Evolutionary conservation across 2,797 vertebrate genomes (phyloP), one percentile per base, ranked within the genome.

Genomic region (Sebastes glaucus): DNA sequence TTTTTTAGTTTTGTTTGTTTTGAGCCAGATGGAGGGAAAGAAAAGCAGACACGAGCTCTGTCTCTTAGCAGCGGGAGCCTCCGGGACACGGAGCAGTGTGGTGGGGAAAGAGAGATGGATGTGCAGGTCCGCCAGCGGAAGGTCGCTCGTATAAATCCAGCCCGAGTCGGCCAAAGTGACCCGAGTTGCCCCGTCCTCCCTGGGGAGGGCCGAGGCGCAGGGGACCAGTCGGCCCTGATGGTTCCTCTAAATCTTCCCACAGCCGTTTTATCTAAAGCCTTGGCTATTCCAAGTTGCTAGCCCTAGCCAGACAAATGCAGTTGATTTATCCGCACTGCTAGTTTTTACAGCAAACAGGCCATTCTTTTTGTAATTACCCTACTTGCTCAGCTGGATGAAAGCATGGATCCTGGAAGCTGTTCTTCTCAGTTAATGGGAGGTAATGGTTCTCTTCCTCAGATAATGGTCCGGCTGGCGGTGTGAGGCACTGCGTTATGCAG

Each of bases 401-500:
- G 78, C 86, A 64, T 67, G 83, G 82, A 74, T 84, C 83, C 83
- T 88, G 89, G 88, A 91, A 87, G 81, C 85, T 20, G 89, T 87
- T 87, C 86, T 89, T 88, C 85, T 86, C 78, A 42, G 32, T 90
- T 95, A 95, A 95, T 94, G 92, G 92, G 89, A 90, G 88, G 86
- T 95, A 95, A 95, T 93, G 93, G 91, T 90, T 90, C 91, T 93
- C 89, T 90, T 81, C 82, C 84, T 66, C 88, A 84, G 85, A 91
- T 95, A 92, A 94, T 89, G 77, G 89, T 81, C 71, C 84, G 87
- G 85, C 91, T 91, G 83, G 89, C 67, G 69, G 78, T 42, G 56
- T 56, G 55, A 90, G 71, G 82, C 66, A 38, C 77, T 77, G 89
- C 53, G 60, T 89, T 89, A 84, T 82, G 81, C 84, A 73, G 77